Base-by-base conservation (phyloP, 1,140 invertebrate species). In the Chrysopa pallens region DNA sequence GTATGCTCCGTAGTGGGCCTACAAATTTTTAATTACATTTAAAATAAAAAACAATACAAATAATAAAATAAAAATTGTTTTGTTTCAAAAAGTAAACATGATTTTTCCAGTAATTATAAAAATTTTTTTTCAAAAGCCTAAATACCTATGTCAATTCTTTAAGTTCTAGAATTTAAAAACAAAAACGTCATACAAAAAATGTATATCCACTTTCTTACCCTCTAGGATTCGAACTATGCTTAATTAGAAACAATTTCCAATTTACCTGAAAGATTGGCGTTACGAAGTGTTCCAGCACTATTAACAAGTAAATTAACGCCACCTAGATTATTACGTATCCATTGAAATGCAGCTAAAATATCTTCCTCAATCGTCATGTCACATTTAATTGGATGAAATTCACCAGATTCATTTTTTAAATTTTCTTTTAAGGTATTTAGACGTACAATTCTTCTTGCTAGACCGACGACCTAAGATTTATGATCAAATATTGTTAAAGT, bases 261-360 rank as follows among this genome's bases (percentile, higher is more conserved):
- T 6, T 4, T 33, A 33, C 31, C 31, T 11, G 31, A 4, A 11
- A 33, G n/a, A 6, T 11, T 9, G 4, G 8, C 6, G 31, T 33
- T 33, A 11, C 31, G 8, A 12, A 33, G 4, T 2, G n/a, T 33
- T 11, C 31, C 31, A 33, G 79, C 77, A 53, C 76, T 80, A 50
- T 80, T 80, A 3, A 81, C 57, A 38, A 77, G 62, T 2, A 81
- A 60, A 53, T 77, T 70, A 5, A 78, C 58, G 4, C 69, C 63
- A 5, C 75, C 75, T 6, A 75, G 53, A n/a, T 62, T 63, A 9
- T 59, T 51, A 41, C 71, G 65, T 1, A 75, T 63, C 64, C 67
- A 71, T 6, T 62, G 52, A 47, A 82, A 80, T 42, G 76, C 64
- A 6, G 56, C 49, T n/a, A 66, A 44, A 6, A 81, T 69, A 2